Percentiles rank a stretch among this genome's conserved stretches.
phyloP scores from a whole-genome alignment of 2,113 vertebrate species.

The Lepus americanus region DNA sequence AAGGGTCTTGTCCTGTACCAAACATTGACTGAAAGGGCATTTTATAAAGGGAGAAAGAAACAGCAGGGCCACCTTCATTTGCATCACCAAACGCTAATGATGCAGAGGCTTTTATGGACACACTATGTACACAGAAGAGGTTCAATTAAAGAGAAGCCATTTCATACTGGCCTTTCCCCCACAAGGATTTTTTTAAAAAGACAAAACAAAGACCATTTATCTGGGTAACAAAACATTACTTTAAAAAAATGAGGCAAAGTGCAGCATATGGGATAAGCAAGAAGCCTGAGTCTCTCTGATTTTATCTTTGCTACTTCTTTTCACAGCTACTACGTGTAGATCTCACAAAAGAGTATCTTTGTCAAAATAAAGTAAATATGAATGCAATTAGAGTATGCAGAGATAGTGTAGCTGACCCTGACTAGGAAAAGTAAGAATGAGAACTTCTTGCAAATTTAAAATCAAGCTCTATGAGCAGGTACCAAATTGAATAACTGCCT shows the following conservation, averaged over 20 bases:
- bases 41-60: constrained; percentile 79
- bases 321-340: neutral
- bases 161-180: constrained; percentile 69
- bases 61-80: constrained; percentile 75
- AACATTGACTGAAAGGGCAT: constrained; percentile 78
- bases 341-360: neutral
- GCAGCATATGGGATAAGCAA: constrained; percentile 46
- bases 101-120: constrained; percentile 67
- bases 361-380: neutral
- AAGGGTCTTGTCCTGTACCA: constrained; percentile 73
- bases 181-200: constrained; percentile 9
- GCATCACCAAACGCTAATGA: constrained; percentile 78
- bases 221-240: constrained; percentile 64
- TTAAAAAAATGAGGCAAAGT: constrained; percentile 32
- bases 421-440: neutral
- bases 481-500: constrained; percentile 44
- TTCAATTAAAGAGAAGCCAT: constrained; percentile 76
- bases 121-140: constrained; percentile 70
- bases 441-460: constrained; percentile 60
- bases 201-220: constrained; percentile 75
- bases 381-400: neutral
- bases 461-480: constrained; percentile 60
- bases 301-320: constrained; percentile 57
- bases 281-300: neutral
- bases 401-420: neutral